Evolutionary conservation across 1,140 invertebrate species (phyloP).

Genomic region (Pseudoatta argentina): DNA sequence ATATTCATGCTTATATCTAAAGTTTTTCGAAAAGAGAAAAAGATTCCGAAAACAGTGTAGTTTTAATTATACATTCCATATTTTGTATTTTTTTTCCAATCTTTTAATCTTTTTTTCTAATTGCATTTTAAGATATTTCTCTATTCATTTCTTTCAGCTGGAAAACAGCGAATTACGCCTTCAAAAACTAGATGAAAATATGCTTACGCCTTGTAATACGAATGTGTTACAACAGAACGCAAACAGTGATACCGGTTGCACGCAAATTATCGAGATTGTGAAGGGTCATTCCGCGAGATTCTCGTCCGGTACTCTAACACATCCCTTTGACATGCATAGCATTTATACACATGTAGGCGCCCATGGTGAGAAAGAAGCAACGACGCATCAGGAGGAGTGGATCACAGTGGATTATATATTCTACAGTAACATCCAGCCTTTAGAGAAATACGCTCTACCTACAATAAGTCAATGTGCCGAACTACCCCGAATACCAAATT

Average conservation of each 20-base stretch:
- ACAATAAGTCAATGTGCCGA: conserved; percentile 87
- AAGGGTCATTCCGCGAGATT: conserved; percentile 79
- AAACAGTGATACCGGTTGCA: conserved; percentile 61
- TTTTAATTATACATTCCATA: neutral
- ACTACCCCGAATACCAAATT: conserved; percentile 91
- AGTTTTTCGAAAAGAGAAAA: neutral
- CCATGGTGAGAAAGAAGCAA: conserved; percentile 87
- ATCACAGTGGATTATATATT: conserved; percentile 94
- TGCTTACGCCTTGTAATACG: neutral
- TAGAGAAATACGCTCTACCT: conserved; percentile 89
- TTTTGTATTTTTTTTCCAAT: neutral
- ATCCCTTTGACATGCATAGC: conserved; percentile 87
- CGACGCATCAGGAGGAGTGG: conserved; percentile 92
- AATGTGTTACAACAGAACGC: conserved; percentile 50
- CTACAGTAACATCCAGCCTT: conserved; percentile 88
- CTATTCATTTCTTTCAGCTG: conserved; percentile 60
- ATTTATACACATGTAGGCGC: conserved; percentile 86
- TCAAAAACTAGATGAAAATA: conserved; percentile 21
- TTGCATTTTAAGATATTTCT: neutral
- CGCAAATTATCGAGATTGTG: conserved; percentile 78
- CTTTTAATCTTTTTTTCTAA: neutral
- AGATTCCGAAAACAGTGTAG: neutral
- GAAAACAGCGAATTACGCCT: conserved; percentile 67
- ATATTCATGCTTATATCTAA: neutral
- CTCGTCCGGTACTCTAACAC: conserved; percentile 86